Evolutionary conservation across 2,797 vertebrate species (phyloP).

Genomic region (Neoniphon sammara): DNA sequence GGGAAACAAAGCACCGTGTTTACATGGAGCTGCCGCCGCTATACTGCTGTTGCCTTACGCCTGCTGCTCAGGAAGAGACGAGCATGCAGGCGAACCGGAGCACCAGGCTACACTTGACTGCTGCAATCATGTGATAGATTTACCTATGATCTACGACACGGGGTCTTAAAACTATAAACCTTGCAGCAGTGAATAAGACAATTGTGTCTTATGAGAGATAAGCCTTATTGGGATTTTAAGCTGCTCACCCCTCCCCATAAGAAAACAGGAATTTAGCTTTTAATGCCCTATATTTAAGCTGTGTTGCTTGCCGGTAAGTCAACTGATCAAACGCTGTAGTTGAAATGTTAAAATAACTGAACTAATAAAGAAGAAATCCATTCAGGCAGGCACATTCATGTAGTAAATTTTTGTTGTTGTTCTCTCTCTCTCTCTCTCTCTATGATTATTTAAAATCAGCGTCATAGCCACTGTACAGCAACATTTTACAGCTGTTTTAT

Average conservation of each 20-base stretch:
- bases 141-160: constrained; percentile 51
- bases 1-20: constrained; percentile 79
- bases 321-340: not conserved
- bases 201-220: not conserved
- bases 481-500: not conserved
- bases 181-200: not conserved
- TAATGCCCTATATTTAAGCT: not conserved
- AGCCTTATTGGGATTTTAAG: constrained; percentile 27
- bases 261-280: not conserved
- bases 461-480: not conserved
- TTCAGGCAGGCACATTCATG: not conserved
- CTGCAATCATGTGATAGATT: constrained; percentile 79
- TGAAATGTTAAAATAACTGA: not conserved
- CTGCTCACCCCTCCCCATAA: not conserved
- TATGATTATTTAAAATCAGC: too few relatives aligned
- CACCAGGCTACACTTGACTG: constrained; percentile 16
- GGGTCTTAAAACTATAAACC: constrained; percentile 8
- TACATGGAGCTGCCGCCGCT: constrained; percentile 64
- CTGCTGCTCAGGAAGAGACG: constrained; percentile 50
- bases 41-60: constrained; percentile 1
- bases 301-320: not conserved
- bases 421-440: too few relatives aligned
- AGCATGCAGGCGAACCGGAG: constrained; percentile 19
- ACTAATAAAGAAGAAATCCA: not conserved
- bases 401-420: not conserved